Evolutionary conservation across 2,888 invertebrate species (phyloP).

Genomic region (Pogonocherus hispidulus): DNA sequence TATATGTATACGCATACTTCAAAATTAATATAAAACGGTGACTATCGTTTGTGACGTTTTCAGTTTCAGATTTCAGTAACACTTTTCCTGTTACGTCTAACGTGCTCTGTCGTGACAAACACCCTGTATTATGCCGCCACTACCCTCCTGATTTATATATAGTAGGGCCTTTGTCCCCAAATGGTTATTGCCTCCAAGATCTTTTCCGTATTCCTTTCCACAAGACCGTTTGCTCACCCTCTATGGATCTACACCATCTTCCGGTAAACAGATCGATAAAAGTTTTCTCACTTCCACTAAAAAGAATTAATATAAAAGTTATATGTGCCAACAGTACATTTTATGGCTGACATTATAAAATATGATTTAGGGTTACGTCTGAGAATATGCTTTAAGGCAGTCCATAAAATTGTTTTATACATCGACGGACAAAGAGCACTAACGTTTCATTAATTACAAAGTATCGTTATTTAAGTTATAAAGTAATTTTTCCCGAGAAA

Average conservation of each 20-base stretch:
- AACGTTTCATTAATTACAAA: not conserved
- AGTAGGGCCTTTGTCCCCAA: conserved; percentile 11
- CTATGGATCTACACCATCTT: conserved; percentile 20
- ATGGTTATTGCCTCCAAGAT: conserved; percentile 15
- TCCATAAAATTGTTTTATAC: not conserved
- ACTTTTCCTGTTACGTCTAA: no score
- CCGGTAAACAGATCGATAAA: conserved; percentile 30
- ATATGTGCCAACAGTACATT: conserved; percentile 16
- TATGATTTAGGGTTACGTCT: conserved; percentile 9
- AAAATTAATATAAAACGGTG: no score
- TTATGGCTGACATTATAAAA: conserved; percentile 16
- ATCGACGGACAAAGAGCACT: no score
- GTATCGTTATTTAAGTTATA: conserved; percentile 4
- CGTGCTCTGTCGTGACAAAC: no score
- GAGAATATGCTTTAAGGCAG: conserved; percentile 5
- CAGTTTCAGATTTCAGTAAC: no score
- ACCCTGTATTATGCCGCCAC: no score
- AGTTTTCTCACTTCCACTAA: conserved; percentile 24
- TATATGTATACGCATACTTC: no score
- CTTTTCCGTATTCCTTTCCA: conserved; percentile 14
- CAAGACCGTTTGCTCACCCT: conserved; percentile 10
- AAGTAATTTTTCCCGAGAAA: not conserved
- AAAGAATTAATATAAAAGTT: conserved; percentile 10
- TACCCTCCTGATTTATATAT: not conserved
- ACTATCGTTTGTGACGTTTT: no score